A percentile compares a stretch with the other conserved stretches of the same genome.
Conservation (phyloP, 1,140 invertebrate species). For the Camponotus pennsylvanicus region DNA sequence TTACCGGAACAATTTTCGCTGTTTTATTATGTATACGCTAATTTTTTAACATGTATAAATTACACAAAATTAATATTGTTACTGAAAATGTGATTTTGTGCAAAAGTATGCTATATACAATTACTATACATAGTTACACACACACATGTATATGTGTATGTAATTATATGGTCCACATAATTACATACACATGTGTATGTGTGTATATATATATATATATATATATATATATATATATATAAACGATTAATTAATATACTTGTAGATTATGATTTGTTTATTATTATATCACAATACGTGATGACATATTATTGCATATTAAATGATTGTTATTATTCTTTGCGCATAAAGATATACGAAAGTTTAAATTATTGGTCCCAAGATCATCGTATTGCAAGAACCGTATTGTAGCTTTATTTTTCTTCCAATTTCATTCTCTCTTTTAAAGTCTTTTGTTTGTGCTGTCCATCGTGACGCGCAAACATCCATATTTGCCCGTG, state of each 20-base stretch:
- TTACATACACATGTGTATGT: not conserved
- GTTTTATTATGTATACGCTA: not conserved
- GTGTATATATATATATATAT: too few species aligned
- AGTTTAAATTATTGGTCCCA: slow-evolving; percentile 38
- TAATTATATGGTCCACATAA: not conserved
- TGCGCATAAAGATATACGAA: not conserved
- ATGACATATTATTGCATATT: slow-evolving; percentile 17
- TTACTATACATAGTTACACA: not conserved
- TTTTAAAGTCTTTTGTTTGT: slow-evolving; percentile 23
- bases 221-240: too few species aligned
- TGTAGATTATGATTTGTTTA: slow-evolving; percentile 9
- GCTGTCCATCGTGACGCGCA: slow-evolving; percentile 53
- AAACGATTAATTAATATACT: too few species aligned
- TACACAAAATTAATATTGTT: not conserved
- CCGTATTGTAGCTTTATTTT: not conserved
- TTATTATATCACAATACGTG: slow-evolving; percentile 18
- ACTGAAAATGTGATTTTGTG: not conserved
- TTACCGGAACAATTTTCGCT: not conserved
- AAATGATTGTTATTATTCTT: not conserved
- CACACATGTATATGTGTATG: not conserved
- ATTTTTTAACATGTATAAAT: not conserved
- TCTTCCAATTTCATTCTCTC: slow-evolving; percentile 9
- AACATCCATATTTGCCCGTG: slow-evolving; percentile 68
- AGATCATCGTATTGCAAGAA: slow-evolving; percentile 24
- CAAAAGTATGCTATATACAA: not conserved